phyloP scores from a whole-genome alignment of 2,113 vertebrate genomes.

The Mastomys coucha region DNA sequence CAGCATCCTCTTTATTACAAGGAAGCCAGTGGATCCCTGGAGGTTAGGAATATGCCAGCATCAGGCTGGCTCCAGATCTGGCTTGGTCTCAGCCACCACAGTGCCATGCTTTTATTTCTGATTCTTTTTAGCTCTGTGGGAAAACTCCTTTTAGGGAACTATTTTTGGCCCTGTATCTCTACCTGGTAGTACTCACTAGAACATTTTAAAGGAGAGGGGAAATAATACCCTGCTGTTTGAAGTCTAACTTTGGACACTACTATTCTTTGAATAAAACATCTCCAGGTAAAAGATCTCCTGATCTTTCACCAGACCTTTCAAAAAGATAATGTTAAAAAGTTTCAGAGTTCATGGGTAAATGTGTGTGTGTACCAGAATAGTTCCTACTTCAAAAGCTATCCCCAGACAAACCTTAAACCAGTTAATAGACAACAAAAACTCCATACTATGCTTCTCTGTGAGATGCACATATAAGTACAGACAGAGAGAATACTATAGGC shows the following conservation, averaged over 20 bases:
- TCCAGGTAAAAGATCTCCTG: background rate
- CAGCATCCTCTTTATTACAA: background rate
- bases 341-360: conserved; percentile 46
- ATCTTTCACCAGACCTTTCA: conserved; percentile 37
- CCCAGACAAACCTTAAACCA: conserved; percentile 40
- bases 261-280: conserved; percentile 5
- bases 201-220: conserved; percentile 22
- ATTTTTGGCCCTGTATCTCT: background rate
- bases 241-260: conserved; percentile 26
- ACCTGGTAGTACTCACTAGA: background rate
- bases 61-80: background rate
- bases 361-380: background rate
- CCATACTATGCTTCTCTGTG: conserved; percentile 36
- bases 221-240: conserved; percentile 1
- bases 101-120: background rate
- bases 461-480: background rate
- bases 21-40: background rate
- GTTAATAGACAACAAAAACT: conserved; percentile 11
- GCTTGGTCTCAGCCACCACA: background rate
- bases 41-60: background rate
- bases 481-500: background rate
- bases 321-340: background rate
- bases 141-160: background rate
- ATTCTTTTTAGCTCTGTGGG: background rate
- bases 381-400: conserved; percentile 33